These are phyloP conservation scores for Teleopsis dalmanni DNA, from an alignment of 1,140 invertebrate genomes.

Conservation along the genomic window DNA sequence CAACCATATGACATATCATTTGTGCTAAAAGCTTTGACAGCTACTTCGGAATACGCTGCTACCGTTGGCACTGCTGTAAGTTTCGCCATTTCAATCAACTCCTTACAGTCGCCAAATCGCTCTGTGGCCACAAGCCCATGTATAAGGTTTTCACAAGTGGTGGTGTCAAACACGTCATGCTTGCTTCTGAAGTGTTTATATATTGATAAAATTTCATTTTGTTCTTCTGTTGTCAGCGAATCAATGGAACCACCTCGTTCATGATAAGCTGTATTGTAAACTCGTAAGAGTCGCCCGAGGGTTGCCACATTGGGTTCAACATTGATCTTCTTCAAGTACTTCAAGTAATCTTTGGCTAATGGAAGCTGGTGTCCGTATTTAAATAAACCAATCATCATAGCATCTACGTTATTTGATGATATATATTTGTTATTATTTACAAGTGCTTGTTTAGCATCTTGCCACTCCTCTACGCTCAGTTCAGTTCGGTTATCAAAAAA, in stretches of 20 bases:
- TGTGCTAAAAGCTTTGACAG: slow-evolving; percentile 23
- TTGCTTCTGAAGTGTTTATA: slow-evolving; percentile 49
- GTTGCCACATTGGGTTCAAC: slow-evolving; percentile 48
- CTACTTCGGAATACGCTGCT: slow-evolving; percentile 24
- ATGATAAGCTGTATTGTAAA: slow-evolving; percentile 46
- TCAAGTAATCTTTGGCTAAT: slow-evolving; percentile 50
- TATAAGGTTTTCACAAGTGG: slow-evolving; percentile 52
- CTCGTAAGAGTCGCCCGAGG: slow-evolving; percentile 48
- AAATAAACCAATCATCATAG: slow-evolving; percentile 49
- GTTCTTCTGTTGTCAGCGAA: slow-evolving; percentile 45
- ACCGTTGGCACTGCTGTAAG: slow-evolving; percentile 32
- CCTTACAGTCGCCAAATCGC: slow-evolving; percentile 53
- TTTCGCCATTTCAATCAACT: slow-evolving; percentile 54
- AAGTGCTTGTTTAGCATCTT: slow-evolving; percentile 16
- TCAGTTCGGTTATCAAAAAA: slow-evolving; percentile 17
- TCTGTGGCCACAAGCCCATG: slow-evolving; percentile 53
- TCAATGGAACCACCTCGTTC: slow-evolving; percentile 24
- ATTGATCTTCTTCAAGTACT: slow-evolving; percentile 48
- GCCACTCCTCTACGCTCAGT: slow-evolving; percentile 23
- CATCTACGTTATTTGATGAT: slow-evolving; percentile 50
- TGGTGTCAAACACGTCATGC: slow-evolving; percentile 52
- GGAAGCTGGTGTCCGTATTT: slow-evolving; percentile 39
- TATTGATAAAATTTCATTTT: slow-evolving; percentile 49
- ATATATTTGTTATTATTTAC: slow-evolving; percentile 29
- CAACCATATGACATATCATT: slow-evolving; percentile 21